Conservation (phyloP, 1,140 invertebrate species). For the Epicauta chinensis region DNA sequence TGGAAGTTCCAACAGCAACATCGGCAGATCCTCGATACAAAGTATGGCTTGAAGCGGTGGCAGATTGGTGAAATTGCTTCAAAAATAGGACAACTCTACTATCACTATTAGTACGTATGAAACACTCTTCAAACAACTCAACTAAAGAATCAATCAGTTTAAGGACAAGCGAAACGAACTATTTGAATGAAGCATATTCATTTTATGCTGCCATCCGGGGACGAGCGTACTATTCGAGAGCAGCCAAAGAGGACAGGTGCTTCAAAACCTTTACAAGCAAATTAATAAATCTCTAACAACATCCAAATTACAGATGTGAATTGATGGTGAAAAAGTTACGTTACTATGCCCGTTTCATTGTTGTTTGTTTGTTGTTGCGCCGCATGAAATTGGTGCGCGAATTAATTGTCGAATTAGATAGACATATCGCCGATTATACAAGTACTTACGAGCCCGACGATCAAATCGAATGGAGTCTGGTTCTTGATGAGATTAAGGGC, state of each 20-base stretch:
- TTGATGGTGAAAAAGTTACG: slow-evolving; percentile 96
- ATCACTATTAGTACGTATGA: slow-evolving; percentile 90
- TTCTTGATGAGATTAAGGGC: slow-evolving; percentile 89
- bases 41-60: slow-evolving; percentile 95
- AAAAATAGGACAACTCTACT: slow-evolving; percentile 98
- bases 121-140: neutral
- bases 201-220: slow-evolving; percentile 95
- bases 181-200: slow-evolving; percentile 91
- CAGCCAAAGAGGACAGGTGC: slow-evolving; percentile 84
- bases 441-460: slow-evolving; percentile 94
- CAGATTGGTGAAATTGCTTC: slow-evolving; percentile 98
- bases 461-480: slow-evolving; percentile 92
- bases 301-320: slow-evolving; percentile 60
- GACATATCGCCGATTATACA: slow-evolving; percentile 90
- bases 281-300: neutral
- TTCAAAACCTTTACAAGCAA: neutral
- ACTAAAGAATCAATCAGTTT: slow-evolving; percentile 51
- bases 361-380: slow-evolving; percentile 90
- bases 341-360: slow-evolving; percentile 95
- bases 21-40: slow-evolving; percentile 82
- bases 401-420: slow-evolving; percentile 83
- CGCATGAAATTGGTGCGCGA: slow-evolving; percentile 92
- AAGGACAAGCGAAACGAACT: slow-evolving; percentile 92
- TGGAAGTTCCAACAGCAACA: slow-evolving; percentile 99
- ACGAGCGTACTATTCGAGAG: slow-evolving; percentile 90